These are phyloP conservation scores for Pelosia muscerda DNA, from an alignment of 2,888 invertebrate genomes.

Conservation along the genomic window DNA sequence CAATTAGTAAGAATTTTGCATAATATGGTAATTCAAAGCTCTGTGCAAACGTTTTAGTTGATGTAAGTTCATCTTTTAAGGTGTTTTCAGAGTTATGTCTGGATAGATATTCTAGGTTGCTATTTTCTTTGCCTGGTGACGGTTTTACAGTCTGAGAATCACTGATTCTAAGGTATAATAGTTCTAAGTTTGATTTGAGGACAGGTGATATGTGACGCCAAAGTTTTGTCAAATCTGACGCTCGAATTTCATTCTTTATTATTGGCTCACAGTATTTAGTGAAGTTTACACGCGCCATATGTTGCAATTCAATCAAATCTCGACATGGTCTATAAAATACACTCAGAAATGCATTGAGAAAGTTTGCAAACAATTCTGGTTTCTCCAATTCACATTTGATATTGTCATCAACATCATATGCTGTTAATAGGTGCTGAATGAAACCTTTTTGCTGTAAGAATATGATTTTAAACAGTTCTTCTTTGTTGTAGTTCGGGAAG, in stretches of 20 bases:
- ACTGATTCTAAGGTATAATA: conserved; percentile 91
- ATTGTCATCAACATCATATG: conserved; percentile 62
- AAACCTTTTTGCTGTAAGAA: conserved; percentile 73
- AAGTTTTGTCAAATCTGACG: conserved; percentile 89
- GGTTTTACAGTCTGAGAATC: conserved; percentile 57
- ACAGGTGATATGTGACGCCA: conserved; percentile 94
- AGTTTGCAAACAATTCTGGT: conserved; percentile 91
- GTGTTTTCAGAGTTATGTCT: conserved; percentile 70
- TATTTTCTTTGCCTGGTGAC: conserved; percentile 75
- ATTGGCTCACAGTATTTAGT: conserved; percentile 93
- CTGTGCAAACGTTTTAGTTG: conserved; percentile 87
- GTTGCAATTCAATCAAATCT: conserved; percentile 93
- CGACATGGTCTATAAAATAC: conserved; percentile 95
- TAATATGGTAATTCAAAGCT: conserved; percentile 95
- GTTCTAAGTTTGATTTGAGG: conserved; percentile 91
- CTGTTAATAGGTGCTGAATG: conserved; percentile 65
- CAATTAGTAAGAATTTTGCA: conserved; percentile 95
- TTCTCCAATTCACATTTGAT: conserved; percentile 69
- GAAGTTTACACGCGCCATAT: conserved; percentile 93
- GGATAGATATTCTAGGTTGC: conserved; percentile 42
- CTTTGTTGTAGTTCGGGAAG: conserved; percentile 93
- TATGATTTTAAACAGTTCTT: conserved; percentile 87
- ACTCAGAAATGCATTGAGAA: conserved; percentile 93
- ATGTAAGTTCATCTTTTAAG: conserved; percentile 77
- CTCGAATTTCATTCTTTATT: conserved; percentile 87